Base-by-base conservation (phyloP, 2,797 vertebrate species). In the Crax fasciolata region DNA sequence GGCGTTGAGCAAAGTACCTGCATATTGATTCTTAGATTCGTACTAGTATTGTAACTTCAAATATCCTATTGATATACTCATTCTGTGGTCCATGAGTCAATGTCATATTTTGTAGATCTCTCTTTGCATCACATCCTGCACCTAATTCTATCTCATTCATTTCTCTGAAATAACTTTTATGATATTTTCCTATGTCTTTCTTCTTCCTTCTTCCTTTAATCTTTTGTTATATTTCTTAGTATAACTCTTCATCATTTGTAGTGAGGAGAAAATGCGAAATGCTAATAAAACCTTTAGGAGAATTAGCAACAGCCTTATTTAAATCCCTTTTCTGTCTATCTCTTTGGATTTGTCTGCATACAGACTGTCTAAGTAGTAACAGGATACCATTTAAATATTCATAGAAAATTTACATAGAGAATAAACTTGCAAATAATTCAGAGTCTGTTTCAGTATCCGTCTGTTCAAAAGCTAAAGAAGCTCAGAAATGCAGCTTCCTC, bases 331-430 rank as follows among this genome's bases (percentile, higher is more conserved):
- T 81, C 28, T 79, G 10, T 5, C 14, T 39, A 2, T 73, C 8
- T 85, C 13, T 78, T 81, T 55, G 27, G 1, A 38, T 87, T n/a
- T n/a, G 17, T 55, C 32, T 84, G 39, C 6, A 24, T 39, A 20
- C 2, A 9, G 0, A 1, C 10, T 57, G 14, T 44, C 28, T n/a
- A 27, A 17, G 46, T 12, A 43, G 12, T 35, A 79, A 66, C 2
- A 61, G 9, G n/a, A 58, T 32, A 51, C 2, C 5, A 51, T 10
- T 85, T 73, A 13, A 83, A 66, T 58, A 38, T 28, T 39, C 7
- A n/a, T 41, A 32, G 59, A 58, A 72, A 73, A 73, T 7, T 61
- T 25, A 54, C 18, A 57, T 19, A 65, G 19, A 72, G n/a, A 79
- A 32, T 54, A 57, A 89, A 46, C 16, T 70, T 13, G 67, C 21